Conservation (phyloP, 2,113 vertebrate genomes). For the Macroglossus sobrinus region DNA sequence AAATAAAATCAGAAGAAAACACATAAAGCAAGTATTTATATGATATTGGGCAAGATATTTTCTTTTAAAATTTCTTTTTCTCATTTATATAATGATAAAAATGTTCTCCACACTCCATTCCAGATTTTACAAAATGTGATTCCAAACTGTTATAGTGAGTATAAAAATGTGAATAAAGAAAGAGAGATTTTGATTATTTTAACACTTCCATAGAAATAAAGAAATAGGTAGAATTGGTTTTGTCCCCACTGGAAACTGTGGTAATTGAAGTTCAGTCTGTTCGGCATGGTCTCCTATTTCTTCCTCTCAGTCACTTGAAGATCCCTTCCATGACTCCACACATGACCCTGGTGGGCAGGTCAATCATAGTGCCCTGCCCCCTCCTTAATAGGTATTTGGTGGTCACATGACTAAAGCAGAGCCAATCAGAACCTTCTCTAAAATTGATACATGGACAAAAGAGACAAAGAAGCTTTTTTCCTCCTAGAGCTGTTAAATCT, state of each 20-base stretch:
- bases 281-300: background rate
- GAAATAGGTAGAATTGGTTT: background rate
- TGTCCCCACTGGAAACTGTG: background rate
- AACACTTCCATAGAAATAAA: slow-evolving; percentile 23
- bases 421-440: background rate
- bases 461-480: background rate
- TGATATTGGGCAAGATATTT: background rate
- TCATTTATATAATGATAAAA: background rate
- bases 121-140: slow-evolving; percentile 29
- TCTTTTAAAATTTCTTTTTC: background rate
- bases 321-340: background rate
- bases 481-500: background rate
- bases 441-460: background rate
- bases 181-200: slow-evolving; percentile 4
- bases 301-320: background rate
- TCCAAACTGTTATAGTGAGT: slow-evolving; percentile 35
- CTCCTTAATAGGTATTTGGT: background rate
- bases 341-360: background rate
- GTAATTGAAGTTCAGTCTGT: background rate
- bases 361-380: background rate
- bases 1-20: background rate
- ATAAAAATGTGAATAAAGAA: background rate
- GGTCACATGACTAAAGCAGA: slow-evolving; percentile 1
- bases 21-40: background rate
- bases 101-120: background rate